These are phyloP conservation scores for Panonychus citri DNA, from an alignment of 1,140 invertebrate genomes.

Conservation along the genomic window DNA sequence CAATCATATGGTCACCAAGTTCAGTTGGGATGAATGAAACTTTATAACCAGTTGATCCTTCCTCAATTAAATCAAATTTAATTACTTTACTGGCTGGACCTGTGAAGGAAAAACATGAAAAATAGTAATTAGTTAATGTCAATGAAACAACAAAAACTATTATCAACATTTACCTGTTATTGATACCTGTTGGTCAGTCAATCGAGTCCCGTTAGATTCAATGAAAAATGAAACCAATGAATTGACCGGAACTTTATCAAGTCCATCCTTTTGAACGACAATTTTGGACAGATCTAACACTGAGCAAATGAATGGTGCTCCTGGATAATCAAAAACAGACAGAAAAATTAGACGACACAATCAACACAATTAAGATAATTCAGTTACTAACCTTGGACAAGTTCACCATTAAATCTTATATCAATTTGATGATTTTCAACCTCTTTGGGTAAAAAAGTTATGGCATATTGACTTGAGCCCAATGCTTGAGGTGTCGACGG, in stretches of 20 bases:
- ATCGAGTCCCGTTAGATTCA: slow-evolving; percentile 7
- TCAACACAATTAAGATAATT: neutral
- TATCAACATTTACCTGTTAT: slow-evolving; percentile 1
- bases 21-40: slow-evolving; percentile 63
- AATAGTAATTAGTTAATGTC: neutral
- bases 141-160: neutral
- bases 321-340: neutral
- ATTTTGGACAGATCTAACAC: slow-evolving; percentile 9
- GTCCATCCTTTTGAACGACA: slow-evolving; percentile 5
- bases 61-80: slow-evolving; percentile 13
- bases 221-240: slow-evolving; percentile 5
- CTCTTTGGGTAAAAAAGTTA: slow-evolving; percentile 82
- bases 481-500: slow-evolving; percentile 84
- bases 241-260: slow-evolving; percentile 10
- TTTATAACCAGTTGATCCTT: slow-evolving; percentile 23
- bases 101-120: neutral
- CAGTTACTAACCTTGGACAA: slow-evolving; percentile 51
- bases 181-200: slow-evolving; percentile 1
- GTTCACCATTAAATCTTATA: slow-evolving; percentile 79
- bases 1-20: slow-evolving; percentile 80
- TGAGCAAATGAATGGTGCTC: slow-evolving; percentile 8
- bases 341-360: neutral
- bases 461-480: slow-evolving; percentile 83
- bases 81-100: slow-evolving; percentile 14
- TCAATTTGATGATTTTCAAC: slow-evolving; percentile 69